Evolutionary conservation across 37 sponge, comb jelly and placozoan genomes (phyloP).

Genomic region (Diacarnus erythraeanus): DNA sequence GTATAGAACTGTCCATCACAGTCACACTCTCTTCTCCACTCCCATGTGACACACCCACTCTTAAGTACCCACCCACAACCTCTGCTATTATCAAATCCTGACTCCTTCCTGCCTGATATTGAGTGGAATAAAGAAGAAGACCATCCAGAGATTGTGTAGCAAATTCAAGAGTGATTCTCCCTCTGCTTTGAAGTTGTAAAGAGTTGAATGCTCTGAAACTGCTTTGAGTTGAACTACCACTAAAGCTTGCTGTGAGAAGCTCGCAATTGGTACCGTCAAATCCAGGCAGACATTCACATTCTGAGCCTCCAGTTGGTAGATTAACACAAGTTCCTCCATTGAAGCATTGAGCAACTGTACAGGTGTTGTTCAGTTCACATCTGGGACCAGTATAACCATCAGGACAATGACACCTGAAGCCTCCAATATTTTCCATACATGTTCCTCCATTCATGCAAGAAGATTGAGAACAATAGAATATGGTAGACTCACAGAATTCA

Average conservation of each 20-base stretch:
- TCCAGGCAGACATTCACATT: constrained; percentile 35
- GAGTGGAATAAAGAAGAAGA: constrained; percentile 52
- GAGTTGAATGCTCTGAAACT: constrained; percentile 54
- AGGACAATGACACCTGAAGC: constrained; percentile 40
- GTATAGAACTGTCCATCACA: constrained; percentile 9
- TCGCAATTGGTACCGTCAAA: constrained; percentile 51
- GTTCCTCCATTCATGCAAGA: constrained; percentile 52
- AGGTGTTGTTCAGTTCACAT: constrained; percentile 45
- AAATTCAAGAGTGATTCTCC: constrained; percentile 44
- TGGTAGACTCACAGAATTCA: constrained; percentile 28
- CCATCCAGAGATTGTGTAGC: constrained; percentile 31
- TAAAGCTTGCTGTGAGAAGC: constrained; percentile 43
- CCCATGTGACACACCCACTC: constrained; percentile 44
- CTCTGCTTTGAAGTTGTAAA: constrained; percentile 18
- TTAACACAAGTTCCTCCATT: constrained; percentile 51
- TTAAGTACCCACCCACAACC: constrained; percentile 36
- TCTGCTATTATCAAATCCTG: constrained; percentile 45
- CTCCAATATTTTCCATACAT: constrained; percentile 35
- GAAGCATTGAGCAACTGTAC: constrained; percentile 17
- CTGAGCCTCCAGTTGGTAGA: not conserved
- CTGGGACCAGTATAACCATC: constrained; percentile 24
- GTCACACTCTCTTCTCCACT: constrained; percentile 5
- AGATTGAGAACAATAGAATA: constrained; percentile 18
- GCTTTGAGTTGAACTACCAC: constrained; percentile 3
- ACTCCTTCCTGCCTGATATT: constrained; percentile 31